Conservation (phyloP, 2,888 invertebrate genomes). For the Tiphia femorata region DNA sequence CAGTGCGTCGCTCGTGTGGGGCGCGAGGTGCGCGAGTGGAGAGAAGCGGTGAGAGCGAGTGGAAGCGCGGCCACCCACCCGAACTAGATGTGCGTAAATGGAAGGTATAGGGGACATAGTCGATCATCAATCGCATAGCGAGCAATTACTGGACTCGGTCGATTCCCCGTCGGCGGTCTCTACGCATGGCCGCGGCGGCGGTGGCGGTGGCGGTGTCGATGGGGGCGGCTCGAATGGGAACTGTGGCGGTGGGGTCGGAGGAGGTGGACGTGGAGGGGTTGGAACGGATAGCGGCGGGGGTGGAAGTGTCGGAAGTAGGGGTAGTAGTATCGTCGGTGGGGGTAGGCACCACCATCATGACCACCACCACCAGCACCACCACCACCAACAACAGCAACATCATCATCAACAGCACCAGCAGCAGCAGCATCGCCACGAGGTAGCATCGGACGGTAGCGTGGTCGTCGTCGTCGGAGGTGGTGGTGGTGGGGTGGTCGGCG, state of each 20-base stretch:
- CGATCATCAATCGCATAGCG: slow-evolving; percentile 68
- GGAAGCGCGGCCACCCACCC: slow-evolving; percentile 53
- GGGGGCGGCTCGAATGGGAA: slow-evolving; percentile 63
- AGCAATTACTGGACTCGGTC: slow-evolving; percentile 69
- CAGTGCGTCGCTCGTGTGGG: too few species aligned
- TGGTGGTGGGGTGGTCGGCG: slow-evolving; percentile 45
- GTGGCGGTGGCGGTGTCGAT: slow-evolving; percentile 59
- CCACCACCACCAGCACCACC: slow-evolving; percentile 60
- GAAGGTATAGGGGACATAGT: slow-evolving; percentile 69
- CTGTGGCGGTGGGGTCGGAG: slow-evolving; percentile 49
- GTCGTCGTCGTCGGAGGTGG: slow-evolving; percentile 61
- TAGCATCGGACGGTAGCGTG: slow-evolving; percentile 68
- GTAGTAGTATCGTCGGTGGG: slow-evolving; percentile 49
- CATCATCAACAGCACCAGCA: slow-evolving; percentile 46
- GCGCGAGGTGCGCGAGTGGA: slow-evolving; percentile 33
- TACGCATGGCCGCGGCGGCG: slow-evolving; percentile 52
- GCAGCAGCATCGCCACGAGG: slow-evolving; percentile 11
- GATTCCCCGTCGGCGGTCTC: slow-evolving; percentile 63
- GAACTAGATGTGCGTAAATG: slow-evolving; percentile 68
- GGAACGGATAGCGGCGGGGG: slow-evolving; percentile 54
- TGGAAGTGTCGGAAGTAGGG: slow-evolving; percentile 48
- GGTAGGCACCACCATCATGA: slow-evolving; percentile 65
- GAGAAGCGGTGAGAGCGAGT: slow-evolving; percentile 41
- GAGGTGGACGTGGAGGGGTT: slow-evolving; percentile 33
- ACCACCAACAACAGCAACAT: slow-evolving; percentile 59